Base-by-base conservation (phyloP, 2,797 vertebrate genomes). In the Ptychadena robeensis region DNA sequence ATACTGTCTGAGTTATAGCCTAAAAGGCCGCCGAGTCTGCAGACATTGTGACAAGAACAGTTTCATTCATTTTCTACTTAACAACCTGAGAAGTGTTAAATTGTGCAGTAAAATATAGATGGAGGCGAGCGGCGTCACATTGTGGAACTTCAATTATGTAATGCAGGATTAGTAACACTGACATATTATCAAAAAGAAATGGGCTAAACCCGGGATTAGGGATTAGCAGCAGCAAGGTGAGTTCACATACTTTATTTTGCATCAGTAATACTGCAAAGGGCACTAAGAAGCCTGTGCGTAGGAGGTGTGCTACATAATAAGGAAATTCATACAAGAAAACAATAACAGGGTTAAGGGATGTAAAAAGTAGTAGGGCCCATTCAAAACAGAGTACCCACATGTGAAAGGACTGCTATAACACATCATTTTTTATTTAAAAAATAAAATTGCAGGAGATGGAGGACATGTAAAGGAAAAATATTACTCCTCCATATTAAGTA, bases 181-280 rank as follows among this genome's bases (percentile, higher is more conserved):
- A 88, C 86, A 84, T 31, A 73, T 87, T 73, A 88, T 78, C 71
- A 88, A 90, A 85, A 61, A 9, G 59, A 86, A 88, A 76, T 82
- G 81, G 85, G 87, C 83, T 88, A 78, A 85, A 85, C 84, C 61
- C 65, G 25, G 87, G 77, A 89, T 89, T 85, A 87, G 89, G 84
- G 80, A 85, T 87, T 90, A 90, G 8, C 82, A 79, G 83, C 80
- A 80, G 40, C 82, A 80, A 84, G 82, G 77, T 80, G 82, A 84
- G 71, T 74, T 75, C 77, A 75, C 44, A 74, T 3, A 9, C 68
- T 84, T 84, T 48, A 80, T 70, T 70, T 48, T 32, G 40, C 38
- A 32, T 30, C 67, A 53, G 38, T 74, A 80, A 79, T 79, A 63
- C 63, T 32, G 18, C 27, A 69, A 44, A 80, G 69, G 44, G 40